These are phyloP conservation scores for Macaca nemestrina DNA, from an alignment of 2,113 vertebrate genomes.

Conservation along the genomic window DNA sequence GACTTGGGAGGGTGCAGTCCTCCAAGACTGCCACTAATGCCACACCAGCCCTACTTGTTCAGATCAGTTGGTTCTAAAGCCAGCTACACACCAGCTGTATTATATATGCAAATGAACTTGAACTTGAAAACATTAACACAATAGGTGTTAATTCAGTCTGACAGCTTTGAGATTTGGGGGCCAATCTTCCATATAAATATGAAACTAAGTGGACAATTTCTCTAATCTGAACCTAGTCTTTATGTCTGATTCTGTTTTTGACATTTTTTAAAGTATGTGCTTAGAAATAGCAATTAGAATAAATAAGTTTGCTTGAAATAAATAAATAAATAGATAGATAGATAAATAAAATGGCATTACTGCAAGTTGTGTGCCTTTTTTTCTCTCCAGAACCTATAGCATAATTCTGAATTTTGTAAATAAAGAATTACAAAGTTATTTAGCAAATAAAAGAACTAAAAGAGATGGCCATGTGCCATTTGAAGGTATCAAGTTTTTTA, in stretches of 20 bases:
- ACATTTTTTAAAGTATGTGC: background rate
- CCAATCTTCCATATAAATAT: background rate
- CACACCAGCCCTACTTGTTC: background rate
- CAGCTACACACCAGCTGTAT: background rate
- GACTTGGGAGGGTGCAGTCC: no score
- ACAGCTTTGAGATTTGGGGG: background rate
- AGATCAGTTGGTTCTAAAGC: background rate
- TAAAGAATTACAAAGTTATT: constrained; percentile 1
- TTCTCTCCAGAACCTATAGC: background rate
- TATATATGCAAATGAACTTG: background rate
- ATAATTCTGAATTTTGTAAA: background rate
- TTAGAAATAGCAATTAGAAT: background rate
- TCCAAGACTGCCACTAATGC: background rate
- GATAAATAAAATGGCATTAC: background rate
- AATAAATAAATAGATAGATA: background rate
- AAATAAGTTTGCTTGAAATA: background rate
- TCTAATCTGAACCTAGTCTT: background rate
- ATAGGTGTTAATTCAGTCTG: background rate
- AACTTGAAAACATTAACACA: constrained; percentile 6
- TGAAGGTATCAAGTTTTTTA: background rate
- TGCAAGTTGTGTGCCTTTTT: background rate
- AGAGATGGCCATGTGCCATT: background rate
- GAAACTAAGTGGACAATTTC: background rate
- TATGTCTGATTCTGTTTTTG: background rate
- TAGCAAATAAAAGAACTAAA: background rate